phyloP scores from a whole-genome alignment of 2,113 vertebrate species.

The Vidua macroura region DNA sequence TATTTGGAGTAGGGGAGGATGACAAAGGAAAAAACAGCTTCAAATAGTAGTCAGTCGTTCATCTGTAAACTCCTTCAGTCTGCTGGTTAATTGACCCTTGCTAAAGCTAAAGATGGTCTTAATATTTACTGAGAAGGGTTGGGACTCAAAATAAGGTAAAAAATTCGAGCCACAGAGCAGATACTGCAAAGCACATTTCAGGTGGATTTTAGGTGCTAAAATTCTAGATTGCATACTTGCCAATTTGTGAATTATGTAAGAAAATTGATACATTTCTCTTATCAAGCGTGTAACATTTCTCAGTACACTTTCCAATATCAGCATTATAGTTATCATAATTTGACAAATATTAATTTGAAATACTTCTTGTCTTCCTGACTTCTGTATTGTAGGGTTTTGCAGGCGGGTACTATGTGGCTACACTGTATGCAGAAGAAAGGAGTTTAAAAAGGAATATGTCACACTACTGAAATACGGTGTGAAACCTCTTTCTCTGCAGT shows the following conservation, averaged over 20 bases:
- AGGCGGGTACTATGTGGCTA: neutral
- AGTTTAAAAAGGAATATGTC: neutral
- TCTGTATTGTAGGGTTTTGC: neutral
- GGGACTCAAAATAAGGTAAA: neutral
- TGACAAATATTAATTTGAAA: neutral
- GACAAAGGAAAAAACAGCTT: neutral
- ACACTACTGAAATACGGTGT: neutral
- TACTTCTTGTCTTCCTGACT: neutral
- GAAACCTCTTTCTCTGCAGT: neutral
- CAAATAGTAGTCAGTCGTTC: neutral
- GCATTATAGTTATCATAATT: neutral
- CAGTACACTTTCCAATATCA: neutral
- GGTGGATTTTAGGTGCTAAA: neutral
- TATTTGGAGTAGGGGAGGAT: neutral
- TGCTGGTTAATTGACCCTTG: neutral
- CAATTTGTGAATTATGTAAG: neutral
- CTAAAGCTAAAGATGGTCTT: neutral
- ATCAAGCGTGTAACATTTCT: accelerated
- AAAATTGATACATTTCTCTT: neutral
- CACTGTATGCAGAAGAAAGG: neutral
- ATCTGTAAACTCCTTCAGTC: neutral
- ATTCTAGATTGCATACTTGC: neutral
- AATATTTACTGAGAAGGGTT: neutral
- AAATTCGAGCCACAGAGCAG: neutral
- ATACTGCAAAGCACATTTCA: neutral